A percentile compares a stretch with the other conserved stretches of the same genome.
phyloP scores from a whole-genome alignment of 2,888 invertebrate genomes.

The Rhimphoctona megacephalus region DNA sequence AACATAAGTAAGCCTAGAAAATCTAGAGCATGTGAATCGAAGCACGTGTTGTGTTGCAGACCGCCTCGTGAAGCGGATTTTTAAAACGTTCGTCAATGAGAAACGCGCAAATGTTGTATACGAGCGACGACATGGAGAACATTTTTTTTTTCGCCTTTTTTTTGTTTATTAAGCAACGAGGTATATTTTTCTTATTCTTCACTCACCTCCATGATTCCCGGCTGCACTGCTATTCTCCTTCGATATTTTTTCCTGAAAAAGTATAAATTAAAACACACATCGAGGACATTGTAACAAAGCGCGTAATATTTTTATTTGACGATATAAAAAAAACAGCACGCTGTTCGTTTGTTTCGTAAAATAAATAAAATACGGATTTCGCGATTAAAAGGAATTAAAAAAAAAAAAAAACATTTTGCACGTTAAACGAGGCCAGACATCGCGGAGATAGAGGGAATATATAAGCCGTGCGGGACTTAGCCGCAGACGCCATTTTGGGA shows the following conservation, averaged over 20 bases:
- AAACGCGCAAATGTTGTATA: slow-evolving; percentile 27
- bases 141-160: neutral
- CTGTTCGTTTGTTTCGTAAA: neutral
- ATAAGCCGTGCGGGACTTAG: slow-evolving; percentile 86
- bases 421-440: slow-evolving; percentile 51
- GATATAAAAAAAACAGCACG: neutral
- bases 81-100: slow-evolving; percentile 32
- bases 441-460: slow-evolving; percentile 54
- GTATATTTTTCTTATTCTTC: slow-evolving; percentile 1
- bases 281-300: slow-evolving; percentile 44
- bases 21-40: slow-evolving; percentile 69
- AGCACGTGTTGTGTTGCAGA: slow-evolving; percentile 68
- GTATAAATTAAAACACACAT: slow-evolving; percentile 54
- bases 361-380: neutral
- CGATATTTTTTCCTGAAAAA: slow-evolving; percentile 82
- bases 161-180: neutral
- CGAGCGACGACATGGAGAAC: neutral
- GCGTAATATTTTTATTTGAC: slow-evolving; percentile 15
- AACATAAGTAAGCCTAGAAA: slow-evolving; percentile 20
- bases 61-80: slow-evolving; percentile 38
- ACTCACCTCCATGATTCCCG: slow-evolving; percentile 84
- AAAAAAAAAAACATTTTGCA: neutral
- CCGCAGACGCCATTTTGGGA: slow-evolving; percentile 95
- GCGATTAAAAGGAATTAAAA: neutral
- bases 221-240: slow-evolving; percentile 83